Evolutionary conservation across 2,113 vertebrate genomes (phyloP), one percentile per base, ranked within the genome.

Genomic region (Baryphthengus martii): DNA sequence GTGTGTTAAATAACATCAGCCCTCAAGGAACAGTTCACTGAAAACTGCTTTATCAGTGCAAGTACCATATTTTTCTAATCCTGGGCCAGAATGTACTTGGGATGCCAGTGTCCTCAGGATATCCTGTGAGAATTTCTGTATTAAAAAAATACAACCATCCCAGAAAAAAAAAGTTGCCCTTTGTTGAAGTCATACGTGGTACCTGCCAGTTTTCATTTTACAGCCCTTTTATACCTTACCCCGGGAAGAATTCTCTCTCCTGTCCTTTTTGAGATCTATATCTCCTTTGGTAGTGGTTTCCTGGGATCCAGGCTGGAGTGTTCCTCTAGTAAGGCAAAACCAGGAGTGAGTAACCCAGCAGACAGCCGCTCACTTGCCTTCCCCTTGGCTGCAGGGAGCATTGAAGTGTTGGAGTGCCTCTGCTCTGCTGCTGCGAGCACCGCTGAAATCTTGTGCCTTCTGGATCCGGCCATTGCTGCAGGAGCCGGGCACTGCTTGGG

Each of bases 1-100:
- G 35, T 42, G 37, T 90, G n/a, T 91, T 94, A 90, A 88, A 62
- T 88, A 94, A 55, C 71, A 74, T 37, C 47, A 74, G 42, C 92
- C 88, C 93, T 74, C 2, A 1, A 94, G 95, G 93, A 95, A 47
- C 68, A 45, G 61, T 67, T 91, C 52, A 29, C 52, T 88, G 52
- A 92, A 87, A 94, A 62, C 39, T 86, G 59, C 76, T 80, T 74
- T 86, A 37, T 71, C 3, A 2, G 65, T 93, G 93, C 42, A 52
- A 11, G 65, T 68, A 39, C 12, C 1, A 0, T 67, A 17, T 74
- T 84, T 87, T 90, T 96, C 80, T 96, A 65, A 96, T 96, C 61
- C 40, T 81, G 17, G 40, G 88, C 85, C 96, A 96, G 68, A 84
- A 92, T 21, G 11, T 49, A 17, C 28, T 76, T 1, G 1, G 44